phyloP scores from a whole-genome alignment of 2,113 vertebrate genomes.

The Hemiprocne comata region DNA sequence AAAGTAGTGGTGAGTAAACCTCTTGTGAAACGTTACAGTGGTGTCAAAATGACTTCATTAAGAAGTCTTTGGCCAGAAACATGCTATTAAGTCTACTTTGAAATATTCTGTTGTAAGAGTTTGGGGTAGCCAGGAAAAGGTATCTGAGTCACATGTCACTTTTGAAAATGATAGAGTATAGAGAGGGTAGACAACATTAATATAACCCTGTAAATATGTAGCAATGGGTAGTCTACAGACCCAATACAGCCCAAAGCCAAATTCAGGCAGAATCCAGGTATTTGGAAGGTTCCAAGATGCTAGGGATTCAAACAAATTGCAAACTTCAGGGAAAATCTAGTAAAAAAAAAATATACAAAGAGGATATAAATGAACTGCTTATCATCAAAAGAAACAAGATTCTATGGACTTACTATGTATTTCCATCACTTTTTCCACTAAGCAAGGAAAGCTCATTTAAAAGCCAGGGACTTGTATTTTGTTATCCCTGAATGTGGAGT shows the following conservation, averaged over 20 bases:
- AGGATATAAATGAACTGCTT: neutral
- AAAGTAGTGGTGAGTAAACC: neutral
- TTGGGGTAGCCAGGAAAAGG: neutral
- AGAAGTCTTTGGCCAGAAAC: neutral
- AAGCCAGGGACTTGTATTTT: neutral
- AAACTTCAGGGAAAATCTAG: neutral
- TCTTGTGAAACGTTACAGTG: neutral
- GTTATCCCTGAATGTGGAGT: neutral
- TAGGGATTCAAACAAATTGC: neutral
- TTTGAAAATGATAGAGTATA: neutral
- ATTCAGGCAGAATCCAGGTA: neutral
- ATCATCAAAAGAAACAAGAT: neutral
- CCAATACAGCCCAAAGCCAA: too few species aligned
- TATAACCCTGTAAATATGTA: neutral
- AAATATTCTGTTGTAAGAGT: neutral
- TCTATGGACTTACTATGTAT: neutral
- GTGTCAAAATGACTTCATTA: neutral
- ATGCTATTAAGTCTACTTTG: neutral
- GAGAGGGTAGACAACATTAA: neutral
- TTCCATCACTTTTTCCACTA: neutral
- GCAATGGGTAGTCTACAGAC: neutral
- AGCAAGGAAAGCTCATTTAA: neutral
- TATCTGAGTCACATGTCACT: neutral
- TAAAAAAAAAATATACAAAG: accelerated
- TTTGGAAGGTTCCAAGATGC: neutral